These are phyloP conservation scores for Coremacera marginata DNA, from an alignment of 2,888 invertebrate species.

Conservation along the genomic window DNA sequence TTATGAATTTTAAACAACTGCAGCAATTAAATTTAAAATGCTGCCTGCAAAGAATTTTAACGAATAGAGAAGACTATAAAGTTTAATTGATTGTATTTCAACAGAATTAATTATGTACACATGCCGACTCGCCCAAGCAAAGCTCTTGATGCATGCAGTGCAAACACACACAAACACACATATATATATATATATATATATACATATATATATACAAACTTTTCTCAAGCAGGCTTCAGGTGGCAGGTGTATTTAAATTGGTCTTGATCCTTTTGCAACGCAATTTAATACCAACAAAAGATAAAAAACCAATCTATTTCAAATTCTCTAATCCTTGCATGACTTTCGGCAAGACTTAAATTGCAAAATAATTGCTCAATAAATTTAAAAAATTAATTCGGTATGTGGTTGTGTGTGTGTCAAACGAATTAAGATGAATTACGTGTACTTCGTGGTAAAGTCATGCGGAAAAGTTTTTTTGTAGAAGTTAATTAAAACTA, in stretches of 20 bases:
- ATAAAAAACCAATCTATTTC: background rate
- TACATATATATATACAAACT: too few species aligned
- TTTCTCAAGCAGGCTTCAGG: too few species aligned
- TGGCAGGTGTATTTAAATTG: background rate
- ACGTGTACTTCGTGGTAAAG: background rate
- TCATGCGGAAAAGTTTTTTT: background rate
- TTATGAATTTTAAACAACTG: too few species aligned
- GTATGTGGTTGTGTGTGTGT: background rate
- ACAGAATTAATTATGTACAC: too few species aligned
- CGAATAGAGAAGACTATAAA: too few species aligned
- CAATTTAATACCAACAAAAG: background rate
- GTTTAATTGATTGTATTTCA: too few species aligned
- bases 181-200: too few species aligned
- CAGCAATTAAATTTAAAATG: too few species aligned
- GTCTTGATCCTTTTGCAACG: background rate
- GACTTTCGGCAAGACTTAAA: background rate
- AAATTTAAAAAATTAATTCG: background rate
- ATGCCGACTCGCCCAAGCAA: too few species aligned
- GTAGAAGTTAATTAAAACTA: background rate
- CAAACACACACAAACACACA: too few species aligned
- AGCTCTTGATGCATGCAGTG: too few species aligned
- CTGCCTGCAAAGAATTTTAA: too few species aligned
- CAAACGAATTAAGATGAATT: background rate
- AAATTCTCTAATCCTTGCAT: background rate
- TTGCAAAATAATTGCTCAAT: conserved; percentile 13